Evolutionary conservation across 1,140 invertebrate genomes (phyloP).

Genomic region (Brachionus plicatilis): DNA sequence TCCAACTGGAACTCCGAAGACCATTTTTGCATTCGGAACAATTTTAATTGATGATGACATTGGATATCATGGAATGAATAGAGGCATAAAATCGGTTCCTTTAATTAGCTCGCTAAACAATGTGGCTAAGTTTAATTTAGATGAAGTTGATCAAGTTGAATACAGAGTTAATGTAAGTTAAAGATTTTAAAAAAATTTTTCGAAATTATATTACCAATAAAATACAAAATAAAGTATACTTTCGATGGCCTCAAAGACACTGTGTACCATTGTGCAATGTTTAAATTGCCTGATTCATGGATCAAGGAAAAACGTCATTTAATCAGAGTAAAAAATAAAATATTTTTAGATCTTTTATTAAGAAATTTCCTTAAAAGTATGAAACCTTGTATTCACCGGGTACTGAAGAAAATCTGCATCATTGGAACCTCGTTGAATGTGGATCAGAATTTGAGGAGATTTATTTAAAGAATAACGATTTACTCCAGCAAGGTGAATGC

Average conservation of each 20-base stretch:
- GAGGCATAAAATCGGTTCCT: constrained; percentile 1
- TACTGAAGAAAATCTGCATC: constrained; percentile 3
- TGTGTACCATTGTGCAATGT: constrained; percentile 14
- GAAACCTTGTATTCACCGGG: constrained; percentile 3
- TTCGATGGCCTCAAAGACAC: background rate
- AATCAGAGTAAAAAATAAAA: constrained; percentile 1
- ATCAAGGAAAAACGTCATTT: constrained; percentile 29
- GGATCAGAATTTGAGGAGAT: background rate
- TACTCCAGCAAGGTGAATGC: background rate
- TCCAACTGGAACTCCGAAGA: background rate
- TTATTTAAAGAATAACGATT: background rate
- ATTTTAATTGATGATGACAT: constrained; percentile 3
- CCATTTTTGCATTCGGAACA: background rate
- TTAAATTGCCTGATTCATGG: constrained; percentile 20
- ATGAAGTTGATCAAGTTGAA: constrained; percentile 19
- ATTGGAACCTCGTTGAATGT: background rate
- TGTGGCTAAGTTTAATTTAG: background rate
- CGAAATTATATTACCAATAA: background rate
- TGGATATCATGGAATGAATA: constrained; percentile 8
- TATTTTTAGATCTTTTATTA: background rate
- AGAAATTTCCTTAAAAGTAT: background rate
- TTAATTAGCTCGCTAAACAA: background rate
- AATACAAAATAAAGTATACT: background rate
- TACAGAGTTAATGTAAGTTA: constrained; percentile 2
- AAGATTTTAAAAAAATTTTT: background rate